phyloP scores from a whole-genome alignment of 2,113 vertebrate genomes.

The Etia nguti region DNA sequence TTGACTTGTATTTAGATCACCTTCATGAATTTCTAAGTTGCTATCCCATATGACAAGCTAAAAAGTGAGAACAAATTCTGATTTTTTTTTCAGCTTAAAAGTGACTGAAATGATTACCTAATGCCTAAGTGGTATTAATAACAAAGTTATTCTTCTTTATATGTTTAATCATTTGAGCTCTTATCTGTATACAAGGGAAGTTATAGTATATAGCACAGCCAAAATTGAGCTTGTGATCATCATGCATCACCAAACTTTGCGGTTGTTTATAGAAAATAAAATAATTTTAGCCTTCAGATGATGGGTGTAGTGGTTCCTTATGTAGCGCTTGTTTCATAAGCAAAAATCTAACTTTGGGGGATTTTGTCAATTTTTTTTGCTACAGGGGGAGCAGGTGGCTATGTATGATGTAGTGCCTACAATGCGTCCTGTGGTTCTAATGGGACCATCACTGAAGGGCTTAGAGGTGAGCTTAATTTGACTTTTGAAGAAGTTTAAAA shows the following conservation, averaged over 20 bases:
- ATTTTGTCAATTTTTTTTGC: neutral
- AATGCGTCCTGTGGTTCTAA: constrained; percentile 97
- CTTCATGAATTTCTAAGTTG: neutral
- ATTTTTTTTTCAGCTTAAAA: neutral
- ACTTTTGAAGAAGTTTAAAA: neutral
- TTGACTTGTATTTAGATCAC: neutral
- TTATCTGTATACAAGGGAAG: too few species aligned
- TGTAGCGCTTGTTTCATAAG: neutral
- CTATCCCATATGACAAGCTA: neutral
- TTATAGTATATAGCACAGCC: neutral
- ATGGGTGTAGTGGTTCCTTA: neutral
- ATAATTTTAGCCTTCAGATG: neutral
- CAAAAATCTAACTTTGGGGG: neutral
- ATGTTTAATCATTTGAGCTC: neutral
- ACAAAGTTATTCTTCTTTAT: neutral
- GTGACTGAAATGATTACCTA: neutral
- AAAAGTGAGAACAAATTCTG: neutral
- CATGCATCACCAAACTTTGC: neutral
- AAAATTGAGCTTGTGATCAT: neutral
- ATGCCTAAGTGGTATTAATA: neutral
- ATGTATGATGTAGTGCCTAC: constrained; percentile 98
- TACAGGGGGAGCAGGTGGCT: constrained; percentile 90
- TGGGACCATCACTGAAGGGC: constrained; percentile 97
- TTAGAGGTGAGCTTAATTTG: constrained; percentile 81
- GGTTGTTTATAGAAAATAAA: neutral